Evolutionary conservation across 2,888 invertebrate species (phyloP).

Genomic region (Drosophila cognata): DNA sequence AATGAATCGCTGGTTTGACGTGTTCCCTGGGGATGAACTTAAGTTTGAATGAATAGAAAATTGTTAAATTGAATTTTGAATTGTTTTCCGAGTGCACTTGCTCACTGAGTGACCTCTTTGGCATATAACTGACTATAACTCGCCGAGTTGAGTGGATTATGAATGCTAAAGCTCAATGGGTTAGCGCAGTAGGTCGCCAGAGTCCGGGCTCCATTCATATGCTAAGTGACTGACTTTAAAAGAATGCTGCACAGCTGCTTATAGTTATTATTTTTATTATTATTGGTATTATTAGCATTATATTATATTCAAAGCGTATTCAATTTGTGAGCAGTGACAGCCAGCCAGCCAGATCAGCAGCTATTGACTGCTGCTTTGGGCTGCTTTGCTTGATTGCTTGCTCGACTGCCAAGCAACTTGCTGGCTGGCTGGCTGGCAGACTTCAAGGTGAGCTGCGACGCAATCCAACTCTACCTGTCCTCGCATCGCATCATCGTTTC

Average conservation of each 20-base stretch:
- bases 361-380: conserved; percentile 47
- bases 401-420: conserved; percentile 33
- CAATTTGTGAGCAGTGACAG: conserved; percentile 19
- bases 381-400: conserved; percentile 56
- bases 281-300: background rate
- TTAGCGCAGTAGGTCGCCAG: conserved; percentile 14
- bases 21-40: background rate
- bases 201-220: conserved; percentile 8
- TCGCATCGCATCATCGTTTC: conserved; percentile 19
- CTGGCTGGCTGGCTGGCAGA: conserved; percentile 10
- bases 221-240: conserved; percentile 19
- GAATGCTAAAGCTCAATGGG: conserved; percentile 1
- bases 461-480: conserved; percentile 71
- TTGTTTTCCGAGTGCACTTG: background rate
- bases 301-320: conserved; percentile 17
- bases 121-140: conserved; percentile 1
- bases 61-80: background rate
- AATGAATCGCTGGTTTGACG: background rate
- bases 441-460: conserved; percentile 70
- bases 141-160: background rate
- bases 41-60: background rate
- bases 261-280: background rate
- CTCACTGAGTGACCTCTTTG: conserved; percentile 40
- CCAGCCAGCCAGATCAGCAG: conserved; percentile 11
- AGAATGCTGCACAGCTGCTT: conserved; percentile 14